Evolutionary conservation across 2,113 vertebrate species (phyloP).

Genomic region (Nicator chloris): DNA sequence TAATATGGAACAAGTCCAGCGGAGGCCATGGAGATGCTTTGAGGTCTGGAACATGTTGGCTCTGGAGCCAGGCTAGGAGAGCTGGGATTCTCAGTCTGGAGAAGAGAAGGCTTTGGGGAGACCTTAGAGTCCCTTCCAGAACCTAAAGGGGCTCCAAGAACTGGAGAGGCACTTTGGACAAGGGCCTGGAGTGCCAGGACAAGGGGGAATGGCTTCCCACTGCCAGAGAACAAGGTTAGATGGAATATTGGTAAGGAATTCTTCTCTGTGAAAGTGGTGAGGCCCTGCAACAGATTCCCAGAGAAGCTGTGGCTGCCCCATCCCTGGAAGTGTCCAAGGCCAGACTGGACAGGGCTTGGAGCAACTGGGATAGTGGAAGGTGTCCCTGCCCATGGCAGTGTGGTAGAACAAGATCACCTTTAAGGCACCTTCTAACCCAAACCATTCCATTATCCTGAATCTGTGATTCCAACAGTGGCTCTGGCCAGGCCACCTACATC

Average conservation of each 20-base stretch:
- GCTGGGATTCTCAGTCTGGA: neutral
- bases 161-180: neutral
- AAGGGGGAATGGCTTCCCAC: neutral
- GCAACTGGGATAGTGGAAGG: neutral
- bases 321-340: neutral
- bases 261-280: neutral
- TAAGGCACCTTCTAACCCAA: neutral
- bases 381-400: neutral
- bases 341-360: neutral
- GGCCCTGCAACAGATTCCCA: neutral
- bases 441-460: neutral
- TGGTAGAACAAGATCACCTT: neutral
- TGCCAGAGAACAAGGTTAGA: neutral
- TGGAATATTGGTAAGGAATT: neutral
- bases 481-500: neutral
- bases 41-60: neutral
- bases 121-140: neutral
- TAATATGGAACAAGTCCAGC: fast-evolving
- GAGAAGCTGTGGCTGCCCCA: neutral
- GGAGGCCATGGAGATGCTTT: neutral
- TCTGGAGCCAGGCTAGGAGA: neutral
- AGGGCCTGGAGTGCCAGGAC: neutral
- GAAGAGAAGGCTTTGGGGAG: neutral
- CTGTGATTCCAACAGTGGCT: neutral
- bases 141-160: neutral